Base-by-base conservation (phyloP, 2,888 invertebrate genomes). In the Pycnomerus fuliginosus region DNA sequence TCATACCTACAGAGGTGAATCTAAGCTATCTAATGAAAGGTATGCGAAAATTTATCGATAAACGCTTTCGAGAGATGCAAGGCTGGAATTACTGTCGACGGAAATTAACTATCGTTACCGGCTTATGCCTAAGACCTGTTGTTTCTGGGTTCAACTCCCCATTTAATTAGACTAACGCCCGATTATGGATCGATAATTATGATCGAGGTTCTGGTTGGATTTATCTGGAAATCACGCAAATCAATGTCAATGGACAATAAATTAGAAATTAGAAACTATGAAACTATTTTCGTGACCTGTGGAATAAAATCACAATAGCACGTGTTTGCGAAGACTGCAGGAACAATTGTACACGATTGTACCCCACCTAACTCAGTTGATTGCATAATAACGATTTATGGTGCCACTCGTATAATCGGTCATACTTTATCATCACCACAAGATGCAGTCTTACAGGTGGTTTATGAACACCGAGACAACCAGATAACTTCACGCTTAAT, bases 401-500 rank as follows among this genome's bases (percentile, higher is more conserved):
- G 4, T 16, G 25, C 16, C 35, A n/a, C 25, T 20, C 25, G 10
- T 10, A 15, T 35, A 25, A 35, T 35, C 25, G 22, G 15, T 25
- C 35, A 35, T 35, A 13, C 14, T 28, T 28, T 29, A 28, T 37
- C 28, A 22, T 12, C 24, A 31, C 13, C 8, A 24, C 22, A 23
- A 5, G 2, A 15, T 15, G 29, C 33, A 33, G 15, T 33, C 41
- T 13, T 29, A 33, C 41, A 41, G 41, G 41, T 41, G 41, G 28
- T 41, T 41, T 23, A 17, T 32, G 24, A 38, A 24, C 10, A 24
- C 14, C 32, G 27, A 10, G 33, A 28, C 33, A 33, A 41, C 23
- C 12, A 33, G 44, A 39, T 38, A 44, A 44, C 44, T 38, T 44
- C 44, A 44, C 38, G 44, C 38, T 29, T 44, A 44, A 44, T 44